A percentile compares a stretch with the other conserved stretches of the same genome.
phyloP scores from a whole-genome alignment of 2,797 vertebrate species.

The Notamacropus eugenii region DNA sequence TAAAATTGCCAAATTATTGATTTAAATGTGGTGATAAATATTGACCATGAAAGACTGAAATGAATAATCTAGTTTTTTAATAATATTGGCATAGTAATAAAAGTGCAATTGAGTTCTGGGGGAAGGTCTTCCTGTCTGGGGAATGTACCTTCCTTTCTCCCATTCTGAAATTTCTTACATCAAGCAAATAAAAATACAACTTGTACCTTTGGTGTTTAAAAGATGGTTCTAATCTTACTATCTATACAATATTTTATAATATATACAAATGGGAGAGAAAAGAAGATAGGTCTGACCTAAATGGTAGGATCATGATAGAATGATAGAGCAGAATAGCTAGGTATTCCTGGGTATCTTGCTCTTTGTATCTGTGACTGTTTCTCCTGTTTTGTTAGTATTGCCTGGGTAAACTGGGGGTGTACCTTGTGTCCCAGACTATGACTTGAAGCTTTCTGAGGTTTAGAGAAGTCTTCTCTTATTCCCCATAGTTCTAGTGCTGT shows the following conservation, averaged over 20 bases:
- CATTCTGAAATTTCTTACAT: neutral
- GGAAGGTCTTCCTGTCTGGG: neutral
- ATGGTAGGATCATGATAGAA: neutral
- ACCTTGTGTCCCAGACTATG: neutral
- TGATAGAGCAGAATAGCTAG: neutral
- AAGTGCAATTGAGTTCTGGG: neutral
- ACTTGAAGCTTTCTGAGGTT: neutral
- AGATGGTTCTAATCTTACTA: neutral
- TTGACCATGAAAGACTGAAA: neutral
- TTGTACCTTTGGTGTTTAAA: neutral
- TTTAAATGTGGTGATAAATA: neutral
- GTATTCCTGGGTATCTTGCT: neutral
- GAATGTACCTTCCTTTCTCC: neutral
- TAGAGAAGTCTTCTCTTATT: neutral
- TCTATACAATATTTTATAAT: neutral
- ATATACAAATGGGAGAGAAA: neutral
- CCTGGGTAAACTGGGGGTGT: neutral
- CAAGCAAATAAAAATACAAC: neutral
- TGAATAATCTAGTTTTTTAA: neutral
- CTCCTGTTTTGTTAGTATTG: neutral
- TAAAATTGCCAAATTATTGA: neutral
- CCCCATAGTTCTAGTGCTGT: neutral
- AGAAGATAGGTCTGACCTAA: neutral
- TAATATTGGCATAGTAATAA: neutral
- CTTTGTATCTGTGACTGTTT: neutral